Evolutionary conservation across 2,888 invertebrate genomes (phyloP).

Genomic region (Caenorhabditis sp.): DNA sequence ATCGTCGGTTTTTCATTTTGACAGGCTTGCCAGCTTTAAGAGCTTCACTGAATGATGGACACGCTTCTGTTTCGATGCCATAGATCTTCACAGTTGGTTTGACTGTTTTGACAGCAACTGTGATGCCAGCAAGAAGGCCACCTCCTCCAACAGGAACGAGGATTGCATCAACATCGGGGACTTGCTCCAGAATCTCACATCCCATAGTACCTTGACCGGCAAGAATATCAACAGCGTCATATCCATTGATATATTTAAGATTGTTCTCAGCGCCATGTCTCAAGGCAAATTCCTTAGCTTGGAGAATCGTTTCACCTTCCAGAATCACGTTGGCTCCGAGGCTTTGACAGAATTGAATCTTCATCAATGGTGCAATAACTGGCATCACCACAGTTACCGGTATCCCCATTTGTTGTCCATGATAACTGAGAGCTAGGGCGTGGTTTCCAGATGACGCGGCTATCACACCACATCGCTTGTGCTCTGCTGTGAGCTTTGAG

Average conservation of each 20-base stretch:
- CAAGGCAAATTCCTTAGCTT: conserved; percentile 83
- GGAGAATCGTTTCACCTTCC: conserved; percentile 71
- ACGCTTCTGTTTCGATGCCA: conserved; percentile 90
- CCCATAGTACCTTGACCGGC: conserved; percentile 94
- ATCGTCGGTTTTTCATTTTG: conserved; percentile 79
- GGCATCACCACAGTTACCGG: conserved; percentile 93
- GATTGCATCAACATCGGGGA: conserved; percentile 83
- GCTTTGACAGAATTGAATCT: conserved; percentile 85
- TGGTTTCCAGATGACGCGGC: conserved; percentile 79
- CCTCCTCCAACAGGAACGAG: conserved; percentile 93
- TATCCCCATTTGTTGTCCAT: conserved; percentile 79
- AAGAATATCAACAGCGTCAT: conserved; percentile 93
- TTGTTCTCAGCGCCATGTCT: conserved; percentile 79
- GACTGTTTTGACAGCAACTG: conserved; percentile 86
- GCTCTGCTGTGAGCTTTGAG: conserved; percentile 37
- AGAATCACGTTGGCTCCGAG: conserved; percentile 86
- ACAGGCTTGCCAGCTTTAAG: conserved; percentile 79
- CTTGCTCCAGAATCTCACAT: conserved; percentile 87
- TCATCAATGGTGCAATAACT: conserved; percentile 91
- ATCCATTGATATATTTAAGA: conserved; percentile 87
- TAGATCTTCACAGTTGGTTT: conserved; percentile 85
- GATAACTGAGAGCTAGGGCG: conserved; percentile 84
- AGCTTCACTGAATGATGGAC: conserved; percentile 84
- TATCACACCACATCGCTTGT: conserved; percentile 54
- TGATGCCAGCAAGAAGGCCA: conserved; percentile 88